Percentiles rank a stretch among this genome's conserved stretches.
Evolutionary conservation across 2,113 vertebrate species (phyloP).

Genomic region (Amblyornis subalaris): DNA sequence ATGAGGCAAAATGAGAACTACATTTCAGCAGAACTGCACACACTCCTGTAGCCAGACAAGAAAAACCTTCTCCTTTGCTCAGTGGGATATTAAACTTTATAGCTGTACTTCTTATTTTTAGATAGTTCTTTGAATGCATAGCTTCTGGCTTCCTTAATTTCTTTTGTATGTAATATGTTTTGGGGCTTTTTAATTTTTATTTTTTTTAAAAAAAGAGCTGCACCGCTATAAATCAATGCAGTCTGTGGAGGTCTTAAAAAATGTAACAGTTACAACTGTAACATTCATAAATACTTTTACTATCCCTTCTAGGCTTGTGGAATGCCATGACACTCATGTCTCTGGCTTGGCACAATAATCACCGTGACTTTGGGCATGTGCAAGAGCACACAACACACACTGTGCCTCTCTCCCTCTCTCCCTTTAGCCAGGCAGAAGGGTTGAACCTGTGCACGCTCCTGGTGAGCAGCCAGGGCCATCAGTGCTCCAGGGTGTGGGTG

Average conservation of each 20-base stretch:
- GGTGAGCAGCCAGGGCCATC: neutral
- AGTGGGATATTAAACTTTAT: conserved; percentile 35
- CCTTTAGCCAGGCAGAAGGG: too few species aligned
- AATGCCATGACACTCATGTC: neutral
- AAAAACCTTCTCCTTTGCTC: conserved; percentile 12
- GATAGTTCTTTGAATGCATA: conserved; percentile 18
- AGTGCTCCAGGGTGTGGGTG: neutral
- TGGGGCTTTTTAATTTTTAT: neutral
- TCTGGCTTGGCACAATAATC: neutral
- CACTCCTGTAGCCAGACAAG: neutral
- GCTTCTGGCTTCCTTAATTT: conserved; percentile 36
- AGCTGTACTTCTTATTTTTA: conserved; percentile 39
- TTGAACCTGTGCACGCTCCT: neutral
- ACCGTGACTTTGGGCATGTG: neutral
- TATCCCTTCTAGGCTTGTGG: conserved; percentile 13
- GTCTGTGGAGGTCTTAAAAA: conserved; percentile 13
- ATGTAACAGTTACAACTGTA: neutral
- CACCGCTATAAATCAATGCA: conserved; percentile 1
- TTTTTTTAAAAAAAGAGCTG: neutral
- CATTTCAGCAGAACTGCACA: conserved; percentile 26
- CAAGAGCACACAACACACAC: neutral
- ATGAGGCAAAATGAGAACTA: neutral
- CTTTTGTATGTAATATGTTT: neutral
- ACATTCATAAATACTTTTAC: conserved; percentile 49
- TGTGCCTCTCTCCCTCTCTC: accelerated